Conservation (phyloP, 2,888 invertebrate genomes). For the Rhagium mordax region DNA sequence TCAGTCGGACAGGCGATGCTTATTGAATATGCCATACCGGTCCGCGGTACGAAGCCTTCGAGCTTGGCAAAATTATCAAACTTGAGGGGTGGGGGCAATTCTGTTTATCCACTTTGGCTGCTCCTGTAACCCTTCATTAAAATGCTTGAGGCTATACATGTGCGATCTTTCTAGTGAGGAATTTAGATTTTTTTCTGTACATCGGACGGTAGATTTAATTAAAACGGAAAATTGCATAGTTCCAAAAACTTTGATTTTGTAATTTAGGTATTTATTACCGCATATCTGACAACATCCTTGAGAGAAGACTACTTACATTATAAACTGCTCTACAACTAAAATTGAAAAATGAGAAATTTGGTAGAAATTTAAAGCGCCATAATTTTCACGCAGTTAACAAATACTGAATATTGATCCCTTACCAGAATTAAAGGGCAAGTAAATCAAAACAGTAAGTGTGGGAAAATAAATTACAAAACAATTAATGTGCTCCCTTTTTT, state of each 20-base stretch:
- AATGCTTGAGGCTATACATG: conserved; percentile 31
- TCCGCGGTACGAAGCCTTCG: conserved; percentile 24
- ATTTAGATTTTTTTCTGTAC: neutral
- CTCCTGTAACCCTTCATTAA: conserved; percentile 44
- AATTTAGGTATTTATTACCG: neutral
- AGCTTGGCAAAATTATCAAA: conserved; percentile 45
- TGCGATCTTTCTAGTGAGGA: conserved; percentile 7
- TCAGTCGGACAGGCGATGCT: conserved; percentile 62
- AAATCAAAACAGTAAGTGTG: too few species aligned
- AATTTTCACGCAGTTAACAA: too few species aligned
- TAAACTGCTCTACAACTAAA: too few species aligned
- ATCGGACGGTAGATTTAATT: neutral
- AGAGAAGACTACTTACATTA: too few species aligned
- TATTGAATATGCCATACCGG: conserved; percentile 37
- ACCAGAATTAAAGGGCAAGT: too few species aligned
- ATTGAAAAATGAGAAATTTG: too few species aligned
- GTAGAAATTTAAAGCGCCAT: too few species aligned
- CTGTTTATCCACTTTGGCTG: conserved; percentile 47
- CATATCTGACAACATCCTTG: neutral
- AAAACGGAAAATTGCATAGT: neutral
- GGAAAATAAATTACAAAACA: too few species aligned
- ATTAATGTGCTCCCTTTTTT: too few species aligned
- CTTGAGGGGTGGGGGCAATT: conserved; percentile 38
- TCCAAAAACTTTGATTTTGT: neutral
- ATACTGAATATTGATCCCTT: too few species aligned